Conservation (phyloP, 2,113 vertebrate species). For the Gambusia holbrooki region DNA sequence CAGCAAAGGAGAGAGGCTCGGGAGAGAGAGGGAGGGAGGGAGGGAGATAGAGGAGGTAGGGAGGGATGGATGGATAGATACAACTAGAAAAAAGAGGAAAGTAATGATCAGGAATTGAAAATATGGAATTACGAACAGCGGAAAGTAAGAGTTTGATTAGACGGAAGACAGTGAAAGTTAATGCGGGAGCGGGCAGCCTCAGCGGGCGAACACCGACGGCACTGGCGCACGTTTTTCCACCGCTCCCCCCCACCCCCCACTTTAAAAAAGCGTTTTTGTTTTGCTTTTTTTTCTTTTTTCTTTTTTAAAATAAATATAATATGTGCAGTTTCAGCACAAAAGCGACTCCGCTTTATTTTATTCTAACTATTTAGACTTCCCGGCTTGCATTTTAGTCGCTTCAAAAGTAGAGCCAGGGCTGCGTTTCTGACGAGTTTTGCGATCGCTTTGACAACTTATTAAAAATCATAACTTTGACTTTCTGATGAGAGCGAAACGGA, state of each 20-base stretch:
- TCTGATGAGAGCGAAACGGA: background rate
- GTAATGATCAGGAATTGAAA: conserved; percentile 88
- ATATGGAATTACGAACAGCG: conserved; percentile 84
- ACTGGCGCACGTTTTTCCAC: conserved; percentile 18
- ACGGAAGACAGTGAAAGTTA: conserved; percentile 76
- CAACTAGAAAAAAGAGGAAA: conserved; percentile 85
- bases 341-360: conserved; percentile 44
- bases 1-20: conserved; percentile 90
- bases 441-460: conserved; percentile 44
- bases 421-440: conserved; percentile 21
- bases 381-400: conserved; percentile 7
- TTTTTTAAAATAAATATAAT: conserved; percentile 30
- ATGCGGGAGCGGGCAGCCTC: conserved; percentile 41
- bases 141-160: conserved; percentile 84
- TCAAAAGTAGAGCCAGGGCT: conserved; percentile 9
- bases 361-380: background rate
- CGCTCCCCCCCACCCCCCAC: conserved; percentile 29
- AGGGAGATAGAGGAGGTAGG: conserved; percentile 80
- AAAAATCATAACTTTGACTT: conserved; percentile 39
- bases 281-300: background rate
- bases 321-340: conserved; percentile 1
- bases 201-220: conserved; percentile 21
- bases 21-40: conserved; percentile 81
- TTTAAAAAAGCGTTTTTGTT: conserved; percentile 40
- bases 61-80: conserved; percentile 83